Conservation (phyloP, 2,888 invertebrate genomes). For the Holacanthella duospinosa region DNA sequence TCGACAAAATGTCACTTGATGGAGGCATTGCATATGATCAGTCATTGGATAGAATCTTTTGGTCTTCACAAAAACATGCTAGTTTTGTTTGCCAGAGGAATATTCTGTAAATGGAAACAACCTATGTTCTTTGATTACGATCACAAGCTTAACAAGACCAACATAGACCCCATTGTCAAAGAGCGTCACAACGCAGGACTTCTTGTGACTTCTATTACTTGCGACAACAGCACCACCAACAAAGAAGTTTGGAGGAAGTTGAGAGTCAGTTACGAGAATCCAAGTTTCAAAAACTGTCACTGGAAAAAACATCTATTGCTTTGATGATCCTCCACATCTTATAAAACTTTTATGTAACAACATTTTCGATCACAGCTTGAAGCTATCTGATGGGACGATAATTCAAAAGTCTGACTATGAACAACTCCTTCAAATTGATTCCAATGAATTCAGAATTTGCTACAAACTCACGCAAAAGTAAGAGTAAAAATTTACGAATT, state of each 20-base stretch:
- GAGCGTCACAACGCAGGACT: neutral
- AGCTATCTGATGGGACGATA: neutral
- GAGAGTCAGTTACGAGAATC: neutral
- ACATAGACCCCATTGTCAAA: neutral
- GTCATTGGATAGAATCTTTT: neutral
- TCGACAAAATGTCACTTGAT: neutral
- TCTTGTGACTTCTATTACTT: neutral
- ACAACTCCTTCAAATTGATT: neutral
- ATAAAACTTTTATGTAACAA: neutral
- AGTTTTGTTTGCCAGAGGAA: neutral
- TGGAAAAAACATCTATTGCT: neutral
- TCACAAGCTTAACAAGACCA: neutral
- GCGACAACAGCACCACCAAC: neutral
- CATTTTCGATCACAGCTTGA: neutral
- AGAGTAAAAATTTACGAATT: too few relatives aligned
- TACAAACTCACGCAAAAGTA: neutral
- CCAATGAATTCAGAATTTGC: neutral
- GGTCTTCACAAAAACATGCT: conserved; percentile 3
- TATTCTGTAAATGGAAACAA: neutral
- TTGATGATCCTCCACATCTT: neutral
- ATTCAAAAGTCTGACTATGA: neutral
- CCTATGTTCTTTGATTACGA: neutral
- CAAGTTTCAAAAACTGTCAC: neutral
- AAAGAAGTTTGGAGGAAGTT: neutral
- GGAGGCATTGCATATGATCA: neutral